Percentiles rank a stretch among this genome's conserved stretches.
Evolutionary conservation across 2,797 vertebrate species (phyloP).

Genomic region (Balearica regulorum): DNA sequence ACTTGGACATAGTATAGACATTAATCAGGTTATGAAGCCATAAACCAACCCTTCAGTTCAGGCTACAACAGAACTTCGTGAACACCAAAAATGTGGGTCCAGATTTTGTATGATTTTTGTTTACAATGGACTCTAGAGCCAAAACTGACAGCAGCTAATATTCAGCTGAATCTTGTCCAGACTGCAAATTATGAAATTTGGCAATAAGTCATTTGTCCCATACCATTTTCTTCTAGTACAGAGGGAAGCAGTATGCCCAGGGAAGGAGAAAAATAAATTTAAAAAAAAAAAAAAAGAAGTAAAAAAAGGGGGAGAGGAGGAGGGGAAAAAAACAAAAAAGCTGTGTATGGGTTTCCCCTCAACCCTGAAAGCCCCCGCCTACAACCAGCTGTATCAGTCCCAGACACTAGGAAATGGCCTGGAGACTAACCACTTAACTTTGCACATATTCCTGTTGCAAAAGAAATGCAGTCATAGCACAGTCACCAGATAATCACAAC

Average conservation of each 20-base stretch:
- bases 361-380: not conserved
- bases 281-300: too few species aligned
- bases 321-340: too few species aligned
- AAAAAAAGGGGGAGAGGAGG: too few species aligned
- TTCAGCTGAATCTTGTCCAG: not conserved
- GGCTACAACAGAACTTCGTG: accelerated
- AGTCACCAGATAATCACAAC: not conserved
- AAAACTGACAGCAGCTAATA: not conserved
- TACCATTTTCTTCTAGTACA: not conserved
- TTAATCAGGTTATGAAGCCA: not conserved
- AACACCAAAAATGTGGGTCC: not conserved
- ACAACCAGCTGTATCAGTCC: not conserved
- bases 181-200: not conserved
- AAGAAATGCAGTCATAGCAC: not conserved
- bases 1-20: not conserved
- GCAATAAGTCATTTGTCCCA: not conserved
- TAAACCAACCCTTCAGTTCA: not conserved
- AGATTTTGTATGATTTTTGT: not conserved
- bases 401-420: not conserved
- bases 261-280: too few species aligned
- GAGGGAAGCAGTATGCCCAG: not conserved
- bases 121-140: not conserved
- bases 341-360: not conserved
- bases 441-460: not conserved
- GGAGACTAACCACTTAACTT: not conserved